phyloP scores from a whole-genome alignment of 2,888 invertebrate species.

The Lissonota sp. region DNA sequence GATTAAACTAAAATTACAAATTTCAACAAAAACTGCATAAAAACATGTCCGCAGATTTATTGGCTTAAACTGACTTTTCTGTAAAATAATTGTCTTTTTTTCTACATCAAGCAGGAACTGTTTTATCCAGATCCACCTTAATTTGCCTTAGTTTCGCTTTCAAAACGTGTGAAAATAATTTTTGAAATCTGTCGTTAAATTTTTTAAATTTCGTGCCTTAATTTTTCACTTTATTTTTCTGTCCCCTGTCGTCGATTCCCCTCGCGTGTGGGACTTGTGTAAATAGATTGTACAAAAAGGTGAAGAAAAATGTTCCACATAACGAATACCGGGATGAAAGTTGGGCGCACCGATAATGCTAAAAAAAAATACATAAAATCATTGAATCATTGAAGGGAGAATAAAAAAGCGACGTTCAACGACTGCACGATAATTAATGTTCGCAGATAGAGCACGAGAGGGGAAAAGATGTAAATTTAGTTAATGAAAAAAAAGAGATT shows the following conservation, averaged over 20 bases:
- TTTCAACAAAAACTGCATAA: no score
- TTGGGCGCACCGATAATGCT: conserved; percentile 29
- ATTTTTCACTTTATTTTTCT: not conserved
- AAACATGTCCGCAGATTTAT: no score
- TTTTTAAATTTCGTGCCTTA: conserved; percentile 4
- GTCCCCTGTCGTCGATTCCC: not conserved
- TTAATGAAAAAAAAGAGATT: conserved; percentile 32
- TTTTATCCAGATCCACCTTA: no score
- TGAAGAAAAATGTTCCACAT: conserved; percentile 36
- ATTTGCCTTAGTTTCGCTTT: no score
- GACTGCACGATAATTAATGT: conserved; percentile 47
- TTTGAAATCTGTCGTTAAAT: no score
- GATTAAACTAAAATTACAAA: no score
- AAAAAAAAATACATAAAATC: conserved; percentile 24
- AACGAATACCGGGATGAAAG: conserved; percentile 37
- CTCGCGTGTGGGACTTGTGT: conserved; percentile 17
- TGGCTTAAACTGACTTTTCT: not conserved
- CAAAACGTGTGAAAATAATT: not conserved
- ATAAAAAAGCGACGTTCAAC: conserved; percentile 29
- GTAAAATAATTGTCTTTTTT: not conserved
- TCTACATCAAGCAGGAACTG: not conserved
- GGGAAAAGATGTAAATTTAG: conserved; percentile 20
- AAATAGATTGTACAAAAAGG: conserved; percentile 48
- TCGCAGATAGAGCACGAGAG: conserved; percentile 15
- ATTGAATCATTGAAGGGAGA: conserved; percentile 34